Percentiles rank a stretch among this genome's conserved stretches.
Evolutionary conservation across 2,888 invertebrate genomes (phyloP).

Genomic region (Stictocephala bisonia): DNA sequence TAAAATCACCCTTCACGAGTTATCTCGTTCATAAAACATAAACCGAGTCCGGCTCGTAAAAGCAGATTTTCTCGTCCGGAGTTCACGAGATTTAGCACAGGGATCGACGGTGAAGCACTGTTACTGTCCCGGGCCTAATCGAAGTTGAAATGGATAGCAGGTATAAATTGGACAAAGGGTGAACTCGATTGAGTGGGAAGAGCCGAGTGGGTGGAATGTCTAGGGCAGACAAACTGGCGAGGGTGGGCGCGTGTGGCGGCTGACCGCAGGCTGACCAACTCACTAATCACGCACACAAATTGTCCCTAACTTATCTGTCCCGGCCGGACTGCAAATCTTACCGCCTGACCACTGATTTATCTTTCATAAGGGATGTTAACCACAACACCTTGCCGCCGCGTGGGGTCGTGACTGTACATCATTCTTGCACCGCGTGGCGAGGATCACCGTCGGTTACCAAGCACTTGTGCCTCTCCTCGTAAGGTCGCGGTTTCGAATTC

Average conservation of each 20-base stretch:
- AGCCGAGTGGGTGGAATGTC: conserved; percentile 33
- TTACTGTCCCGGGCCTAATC: conserved; percentile 26
- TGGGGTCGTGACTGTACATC: not conserved
- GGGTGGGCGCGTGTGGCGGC: not conserved
- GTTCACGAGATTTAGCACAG: no score
- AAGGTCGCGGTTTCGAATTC: no score
- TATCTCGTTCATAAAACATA: no score
- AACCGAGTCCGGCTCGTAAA: no score
- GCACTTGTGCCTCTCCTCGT: no score
- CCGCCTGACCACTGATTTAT: conserved; percentile 23
- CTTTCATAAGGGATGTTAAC: conserved; percentile 24
- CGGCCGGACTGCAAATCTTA: conserved; percentile 26
- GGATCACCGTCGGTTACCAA: no score
- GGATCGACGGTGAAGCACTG: not conserved
- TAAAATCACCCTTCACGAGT: no score
- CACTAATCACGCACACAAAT: conserved; percentile 42
- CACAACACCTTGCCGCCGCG: not conserved
- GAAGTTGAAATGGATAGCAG: conserved; percentile 23
- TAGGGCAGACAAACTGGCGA: conserved; percentile 32
- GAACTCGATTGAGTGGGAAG: conserved; percentile 25
- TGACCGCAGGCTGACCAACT: conserved; percentile 18
- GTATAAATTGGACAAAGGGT: conserved; percentile 37
- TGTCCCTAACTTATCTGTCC: conserved; percentile 37
- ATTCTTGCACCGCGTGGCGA: no score
- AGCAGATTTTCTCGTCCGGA: no score